These are phyloP conservation scores for Tolypeutes matacus DNA, from an alignment of 2,797 vertebrate species.

Conservation along the genomic window DNA sequence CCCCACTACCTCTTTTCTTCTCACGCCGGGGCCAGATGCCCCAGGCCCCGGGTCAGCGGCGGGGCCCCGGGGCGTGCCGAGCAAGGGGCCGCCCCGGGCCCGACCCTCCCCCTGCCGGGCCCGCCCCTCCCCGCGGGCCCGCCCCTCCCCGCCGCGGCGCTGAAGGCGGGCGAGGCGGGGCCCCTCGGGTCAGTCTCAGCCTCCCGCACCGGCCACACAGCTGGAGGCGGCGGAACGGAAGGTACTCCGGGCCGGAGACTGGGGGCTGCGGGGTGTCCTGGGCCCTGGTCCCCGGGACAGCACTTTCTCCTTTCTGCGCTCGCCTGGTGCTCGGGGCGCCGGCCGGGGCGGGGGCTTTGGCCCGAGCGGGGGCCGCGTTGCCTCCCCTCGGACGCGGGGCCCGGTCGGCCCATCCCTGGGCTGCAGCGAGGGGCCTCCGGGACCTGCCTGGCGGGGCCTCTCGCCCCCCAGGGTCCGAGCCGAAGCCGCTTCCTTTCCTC, in stretches of 20 bases:
- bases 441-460: not conserved
- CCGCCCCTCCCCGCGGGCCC: not conserved
- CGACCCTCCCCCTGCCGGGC: slow-evolving; percentile 7
- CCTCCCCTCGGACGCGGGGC: not conserved
- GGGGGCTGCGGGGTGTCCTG: slow-evolving; percentile 33
- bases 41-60: rapidly evolving
- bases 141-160: slow-evolving; percentile 52
- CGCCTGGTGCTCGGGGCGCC: not conserved
- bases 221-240: slow-evolving; percentile 73
- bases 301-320: not conserved
- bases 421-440: not conserved
- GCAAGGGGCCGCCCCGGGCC: not conserved
- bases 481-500: not conserved
- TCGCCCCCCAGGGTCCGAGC: not conserved
- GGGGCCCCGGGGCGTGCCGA: not conserved
- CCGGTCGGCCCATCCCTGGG: not conserved
- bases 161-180: slow-evolving; percentile 62
- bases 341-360: not conserved
- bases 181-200: slow-evolving; percentile 76
- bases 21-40: no score
- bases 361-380: not conserved
- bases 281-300: not conserved
- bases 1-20: not conserved
- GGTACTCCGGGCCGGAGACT: slow-evolving; percentile 59
- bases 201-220: slow-evolving; percentile 72